Base-by-base conservation (phyloP, 2,797 vertebrate species). In the Triplophysa yarkandensis region DNA sequence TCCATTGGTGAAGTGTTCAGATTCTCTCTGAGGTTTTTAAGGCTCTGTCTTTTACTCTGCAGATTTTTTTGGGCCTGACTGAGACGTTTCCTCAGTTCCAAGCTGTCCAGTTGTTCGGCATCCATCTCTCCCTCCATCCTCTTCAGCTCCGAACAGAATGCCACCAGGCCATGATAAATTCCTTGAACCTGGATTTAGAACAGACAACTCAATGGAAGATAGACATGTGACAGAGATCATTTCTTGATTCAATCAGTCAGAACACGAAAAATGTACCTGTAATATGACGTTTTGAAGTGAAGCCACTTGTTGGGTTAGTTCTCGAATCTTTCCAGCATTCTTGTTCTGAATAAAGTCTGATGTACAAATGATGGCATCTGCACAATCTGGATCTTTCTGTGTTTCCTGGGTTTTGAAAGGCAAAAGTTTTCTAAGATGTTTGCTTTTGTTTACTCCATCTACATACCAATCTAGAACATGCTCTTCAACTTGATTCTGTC, bases 271-370 rank as follows among this genome's bases (percentile, higher is more conserved):
- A 39, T 58, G 25, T 68, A 92, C 92, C 90, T 92, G 89, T 7
- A 86, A 76, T 71, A 92, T 87, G 77, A 89, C 85, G 16, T 88
- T 88, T 80, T 91, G 86, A 3, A 93, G 83, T 0, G 86, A 91
- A 25, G 88, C 90, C 81, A 92, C 87, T 74, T 92, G 90, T 64
- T 89, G 87, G 41, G 90, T 90, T n/a, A 92, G 68, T 65, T 92
- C 88, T 28, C 34, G 84, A 72, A 92, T 90, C 76, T 91, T 85
- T 23, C 88, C 81, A n/a, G 90, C 88, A 79, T 89, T 87, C 76
- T 83, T 82, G 71, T 74, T 80, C 36, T 68, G 19, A 41, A 74
- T 57, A n/a, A 73, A 58, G 9, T 85, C 81, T 63, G 68, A 46
- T 1, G 77, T 67, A 39, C 39, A 36, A 41, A 66, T 81, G 17